Conservation (phyloP, 2,888 invertebrate genomes). For the Drosophila basisetae region DNA sequence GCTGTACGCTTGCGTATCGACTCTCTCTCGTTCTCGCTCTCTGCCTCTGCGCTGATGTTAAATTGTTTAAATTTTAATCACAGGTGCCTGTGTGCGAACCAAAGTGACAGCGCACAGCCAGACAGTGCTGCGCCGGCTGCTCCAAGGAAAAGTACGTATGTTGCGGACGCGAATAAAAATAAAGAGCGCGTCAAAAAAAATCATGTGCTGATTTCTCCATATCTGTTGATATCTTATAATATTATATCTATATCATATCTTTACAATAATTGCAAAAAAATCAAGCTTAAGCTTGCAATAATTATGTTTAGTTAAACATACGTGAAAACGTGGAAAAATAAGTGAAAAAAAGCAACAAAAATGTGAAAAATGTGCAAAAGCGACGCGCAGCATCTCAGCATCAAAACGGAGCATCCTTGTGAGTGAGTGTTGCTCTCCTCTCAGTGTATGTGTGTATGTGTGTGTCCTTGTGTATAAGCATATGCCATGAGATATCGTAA, state of each 20-base stretch:
- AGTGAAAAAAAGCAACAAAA: constrained; percentile 12
- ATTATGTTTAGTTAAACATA: constrained; percentile 12
- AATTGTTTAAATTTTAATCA: constrained; percentile 40
- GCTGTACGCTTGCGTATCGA: constrained; percentile 46
- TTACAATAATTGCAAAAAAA: constrained; percentile 14
- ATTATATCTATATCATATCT: too few species aligned
- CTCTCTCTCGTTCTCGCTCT: constrained; percentile 4
- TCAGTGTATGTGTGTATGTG: constrained; percentile 11
- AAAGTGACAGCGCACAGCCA: constrained; percentile 21
- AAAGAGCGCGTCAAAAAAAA: constrained; percentile 24
- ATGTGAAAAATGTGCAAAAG: constrained; percentile 39
- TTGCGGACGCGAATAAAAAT: neutral
- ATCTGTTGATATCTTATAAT: constrained; percentile 4
- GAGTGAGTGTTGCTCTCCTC: constrained; percentile 30
- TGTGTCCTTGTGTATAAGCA: constrained; percentile 30
- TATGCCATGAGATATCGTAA: constrained; percentile 30
- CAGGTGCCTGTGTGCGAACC: neutral
- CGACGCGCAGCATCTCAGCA: constrained; percentile 57
- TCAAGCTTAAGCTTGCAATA: constrained; percentile 2
- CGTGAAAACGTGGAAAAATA: neutral
- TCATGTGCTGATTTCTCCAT: constrained; percentile 16
- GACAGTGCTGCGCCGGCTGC: constrained; percentile 60
- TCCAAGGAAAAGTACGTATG: constrained; percentile 29
- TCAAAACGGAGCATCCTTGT: constrained; percentile 66
- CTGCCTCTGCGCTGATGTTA: neutral